A percentile compares a stretch with the other conserved stretches of the same genome.
Evolutionary conservation across 1,140 invertebrate genomes (phyloP).

Genomic region (Venustaconcha ellipsiformis): DNA sequence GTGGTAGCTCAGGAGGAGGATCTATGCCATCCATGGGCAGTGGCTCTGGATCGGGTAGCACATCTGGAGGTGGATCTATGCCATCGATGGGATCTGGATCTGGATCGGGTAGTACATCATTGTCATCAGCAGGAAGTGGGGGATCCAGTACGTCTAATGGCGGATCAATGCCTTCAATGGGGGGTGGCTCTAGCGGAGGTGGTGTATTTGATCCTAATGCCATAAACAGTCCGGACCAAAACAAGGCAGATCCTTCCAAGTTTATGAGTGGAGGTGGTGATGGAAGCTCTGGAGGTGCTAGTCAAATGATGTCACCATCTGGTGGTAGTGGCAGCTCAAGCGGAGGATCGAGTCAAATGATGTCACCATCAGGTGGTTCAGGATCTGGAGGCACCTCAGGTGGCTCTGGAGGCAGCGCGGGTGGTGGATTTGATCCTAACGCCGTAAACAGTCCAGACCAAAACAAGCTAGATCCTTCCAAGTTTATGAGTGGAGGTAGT

Average conservation of each 20-base stretch:
- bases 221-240: conserved; percentile 10
- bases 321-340: not conserved
- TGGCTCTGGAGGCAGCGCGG: not conserved
- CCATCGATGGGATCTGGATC: conserved; percentile 1
- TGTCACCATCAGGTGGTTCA: not conserved
- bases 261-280: conserved; percentile 14
- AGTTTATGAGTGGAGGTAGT: conserved; percentile 5
- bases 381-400: not conserved
- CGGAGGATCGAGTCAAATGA: not conserved
- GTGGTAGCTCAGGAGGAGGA: not conserved
- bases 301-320: conserved; percentile 15
- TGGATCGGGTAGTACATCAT: not conserved
- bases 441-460: not conserved
- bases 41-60: not conserved
- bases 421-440: conserved; percentile 13
- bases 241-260: not conserved
- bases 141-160: not conserved
- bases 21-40: not conserved
- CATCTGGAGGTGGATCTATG: no score
- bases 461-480: conserved; percentile 6
- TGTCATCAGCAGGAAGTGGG: conserved; percentile 2
- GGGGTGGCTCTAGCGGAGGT: not conserved
- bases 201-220: conserved; percentile 19
- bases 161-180: not conserved
- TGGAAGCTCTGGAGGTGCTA: not conserved